Evolutionary conservation across 2,888 invertebrate genomes (phyloP), one percentile per base, ranked within the genome.

Genomic region (Cephus pulcher): DNA sequence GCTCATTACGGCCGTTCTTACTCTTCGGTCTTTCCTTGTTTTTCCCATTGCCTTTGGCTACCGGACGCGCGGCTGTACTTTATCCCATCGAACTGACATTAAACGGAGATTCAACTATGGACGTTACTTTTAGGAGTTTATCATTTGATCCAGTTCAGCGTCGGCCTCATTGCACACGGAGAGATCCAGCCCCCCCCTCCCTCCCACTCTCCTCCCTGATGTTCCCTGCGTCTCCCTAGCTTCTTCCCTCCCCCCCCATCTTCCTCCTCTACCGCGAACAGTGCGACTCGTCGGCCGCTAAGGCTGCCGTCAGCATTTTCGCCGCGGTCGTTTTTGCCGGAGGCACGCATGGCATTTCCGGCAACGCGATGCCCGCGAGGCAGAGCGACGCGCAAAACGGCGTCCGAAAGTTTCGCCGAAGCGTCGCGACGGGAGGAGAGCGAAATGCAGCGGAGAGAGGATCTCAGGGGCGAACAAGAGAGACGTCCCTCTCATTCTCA

Each of bases 281-380:
- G 23, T 15, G 70, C 71, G 33, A 71, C 12, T 71, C 71, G 71
- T 71, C 71, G 71, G 32, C 71, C 23, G 56, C 56, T 56, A 23
- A 56, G 23, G 56, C 0, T 56, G 23, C 56, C 56, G 56, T 56
- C 56, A 56, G 56, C 56, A 23, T 23, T 56, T 56, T 56, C 23
- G 56, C 23, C 56, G 56, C 56, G 56, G 9, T 56, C 56, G 56
- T 56, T 56, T 56, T 23, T 32, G 71, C n/a, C 33, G 12, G 71
- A 32, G 71, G 71, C 71, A 32, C 71, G 89, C 88, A 82, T 84
- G 89, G 90, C 84, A 89, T 90, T 90, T 90, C 90, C 89, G 90
- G 88, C 88, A 90, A 89, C 80, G 87, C 86, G 84, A 87, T 84
- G 84, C 84, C 82, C 83, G 32, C 71, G 0, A 71, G 30, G 35